Conservation (phyloP, 2,797 vertebrate species). For the Thunnus albacares region DNA sequence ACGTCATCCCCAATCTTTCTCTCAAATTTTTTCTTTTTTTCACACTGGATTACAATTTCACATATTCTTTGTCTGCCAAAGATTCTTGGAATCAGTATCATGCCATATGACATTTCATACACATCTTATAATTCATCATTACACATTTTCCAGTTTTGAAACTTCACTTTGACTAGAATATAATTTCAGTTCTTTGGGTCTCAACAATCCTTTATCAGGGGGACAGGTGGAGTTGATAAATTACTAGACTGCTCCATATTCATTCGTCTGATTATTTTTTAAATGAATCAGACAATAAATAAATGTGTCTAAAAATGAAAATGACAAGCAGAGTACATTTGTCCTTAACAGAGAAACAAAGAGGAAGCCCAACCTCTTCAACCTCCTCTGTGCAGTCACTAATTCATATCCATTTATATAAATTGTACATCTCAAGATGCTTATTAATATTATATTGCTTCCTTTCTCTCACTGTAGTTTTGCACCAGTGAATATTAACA, state of each 20-base stretch:
- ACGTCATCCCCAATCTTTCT: neutral
- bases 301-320: slow-evolving; percentile 29
- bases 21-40: neutral
- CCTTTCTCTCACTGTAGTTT: neutral
- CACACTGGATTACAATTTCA: neutral
- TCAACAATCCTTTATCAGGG: neutral
- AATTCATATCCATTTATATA: neutral
- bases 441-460: neutral
- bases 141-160: neutral
- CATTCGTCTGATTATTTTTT: neutral
- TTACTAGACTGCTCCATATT: neutral
- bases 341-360: slow-evolving; percentile 17
- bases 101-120: neutral
- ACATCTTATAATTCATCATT: neutral
- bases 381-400: neutral
- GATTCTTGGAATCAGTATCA: neutral
- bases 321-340: neutral
- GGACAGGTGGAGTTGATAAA: neutral
- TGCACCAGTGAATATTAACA: slow-evolving; percentile 2
- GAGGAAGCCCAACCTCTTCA: neutral
- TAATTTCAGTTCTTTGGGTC: neutral
- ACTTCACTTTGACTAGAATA: neutral
- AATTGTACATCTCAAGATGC: neutral
- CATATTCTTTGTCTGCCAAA: neutral
- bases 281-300: neutral